A percentile compares a stretch with the other conserved stretches of the same genome.
Conservation (phyloP, 1,140 invertebrate genomes). For the Drosophila pectinifera region DNA sequence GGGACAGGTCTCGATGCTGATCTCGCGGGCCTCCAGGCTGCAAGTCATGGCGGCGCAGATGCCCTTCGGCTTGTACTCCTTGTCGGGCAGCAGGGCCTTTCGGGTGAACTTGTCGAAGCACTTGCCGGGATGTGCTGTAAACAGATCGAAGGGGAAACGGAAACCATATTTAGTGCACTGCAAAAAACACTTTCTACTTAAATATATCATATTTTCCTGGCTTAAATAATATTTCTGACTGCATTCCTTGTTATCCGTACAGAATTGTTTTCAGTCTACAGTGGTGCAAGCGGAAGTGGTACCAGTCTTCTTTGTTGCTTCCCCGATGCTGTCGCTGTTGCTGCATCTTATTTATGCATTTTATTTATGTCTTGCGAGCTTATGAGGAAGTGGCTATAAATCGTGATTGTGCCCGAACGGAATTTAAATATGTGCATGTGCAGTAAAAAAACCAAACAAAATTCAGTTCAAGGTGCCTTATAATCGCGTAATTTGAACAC, state of each 20-base stretch:
- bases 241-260: no score
- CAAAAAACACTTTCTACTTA: neutral
- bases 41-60: constrained; percentile 83
- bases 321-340: constrained; percentile 34
- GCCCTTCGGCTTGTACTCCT: constrained; percentile 84
- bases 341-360: constrained; percentile 63
- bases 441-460: constrained; percentile 20
- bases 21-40: constrained; percentile 74
- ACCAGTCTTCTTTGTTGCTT: constrained; percentile 55
- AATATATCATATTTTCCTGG: neutral
- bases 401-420: constrained; percentile 35
- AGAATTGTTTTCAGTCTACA: constrained; percentile 36
- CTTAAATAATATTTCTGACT: neutral
- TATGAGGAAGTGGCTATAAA: constrained; percentile 65
- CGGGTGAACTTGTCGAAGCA: constrained; percentile 82
- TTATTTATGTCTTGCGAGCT: constrained; percentile 28
- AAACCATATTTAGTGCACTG: constrained; percentile 17
- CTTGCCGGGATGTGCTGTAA: constrained; percentile 79
- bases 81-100: constrained; percentile 77
- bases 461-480: constrained; percentile 11
- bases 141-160: constrained; percentile 11
- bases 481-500: neutral
- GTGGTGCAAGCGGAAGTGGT: constrained; percentile 73
- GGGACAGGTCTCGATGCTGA: constrained; percentile 84
- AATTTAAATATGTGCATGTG: constrained; percentile 34